Evolutionary conservation across 2,797 vertebrate genomes (phyloP).

Genomic region (Helicolenus hilgendorfi): DNA sequence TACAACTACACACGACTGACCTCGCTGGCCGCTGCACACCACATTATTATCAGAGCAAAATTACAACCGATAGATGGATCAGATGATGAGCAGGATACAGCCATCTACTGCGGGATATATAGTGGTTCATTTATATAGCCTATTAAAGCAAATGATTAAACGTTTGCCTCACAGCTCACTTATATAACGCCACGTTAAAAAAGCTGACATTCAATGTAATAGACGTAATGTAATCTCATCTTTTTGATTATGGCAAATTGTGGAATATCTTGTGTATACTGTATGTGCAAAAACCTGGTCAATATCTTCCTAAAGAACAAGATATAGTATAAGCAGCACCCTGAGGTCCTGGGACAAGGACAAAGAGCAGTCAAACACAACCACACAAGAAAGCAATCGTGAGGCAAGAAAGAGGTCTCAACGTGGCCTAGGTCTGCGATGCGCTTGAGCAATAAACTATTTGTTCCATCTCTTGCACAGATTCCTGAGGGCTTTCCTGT

Average conservation of each 20-base stretch:
- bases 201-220: background rate
- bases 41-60: slow-evolving; percentile 37
- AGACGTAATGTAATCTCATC: background rate
- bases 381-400: slow-evolving; percentile 53
- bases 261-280: background rate
- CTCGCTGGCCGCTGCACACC: slow-evolving; percentile 20
- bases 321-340: background rate
- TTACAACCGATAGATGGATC: background rate
- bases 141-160: background rate
- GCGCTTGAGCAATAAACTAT: slow-evolving; percentile 60
- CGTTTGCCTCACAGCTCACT: background rate
- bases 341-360: slow-evolving; percentile 29
- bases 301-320: background rate
- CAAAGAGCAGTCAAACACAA: slow-evolving; percentile 32
- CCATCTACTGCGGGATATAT: background rate
- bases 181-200: background rate
- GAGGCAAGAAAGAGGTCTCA: slow-evolving; percentile 24
- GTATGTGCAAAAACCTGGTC: background rate
- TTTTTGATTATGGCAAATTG: background rate
- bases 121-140: background rate
- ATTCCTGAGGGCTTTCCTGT: slow-evolving; percentile 55
- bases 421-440: slow-evolving; percentile 43
- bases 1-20: slow-evolving; percentile 41
- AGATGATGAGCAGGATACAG: slow-evolving; percentile 15
- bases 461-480: slow-evolving; percentile 60